Conservation (phyloP, 2,888 invertebrate species). For the Aproaerema taeniolella region DNA sequence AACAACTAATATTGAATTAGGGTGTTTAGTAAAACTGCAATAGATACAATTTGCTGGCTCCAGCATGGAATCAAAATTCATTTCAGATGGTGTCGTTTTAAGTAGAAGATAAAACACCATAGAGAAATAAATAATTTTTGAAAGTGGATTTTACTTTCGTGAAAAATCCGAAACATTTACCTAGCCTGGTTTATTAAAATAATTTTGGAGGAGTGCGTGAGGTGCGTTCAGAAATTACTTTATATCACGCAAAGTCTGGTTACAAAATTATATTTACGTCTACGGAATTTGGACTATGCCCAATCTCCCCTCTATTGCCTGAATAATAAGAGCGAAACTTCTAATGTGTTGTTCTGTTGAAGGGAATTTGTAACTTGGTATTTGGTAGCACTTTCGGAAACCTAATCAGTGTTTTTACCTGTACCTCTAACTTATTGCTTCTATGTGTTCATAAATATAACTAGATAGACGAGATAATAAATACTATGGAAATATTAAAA, state of each 20-base stretch:
- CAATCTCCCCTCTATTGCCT: slow-evolving; percentile 27
- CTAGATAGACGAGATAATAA: no score
- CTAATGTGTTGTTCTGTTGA: slow-evolving; percentile 10
- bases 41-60: no score
- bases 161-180: slow-evolving; percentile 58
- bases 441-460: slow-evolving; percentile 42
- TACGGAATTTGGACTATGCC: slow-evolving; percentile 22
- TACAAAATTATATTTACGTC: slow-evolving; percentile 36
- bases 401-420: slow-evolving; percentile 61
- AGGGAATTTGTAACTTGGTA: slow-evolving; percentile 17
- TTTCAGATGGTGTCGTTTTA: no score
- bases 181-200: slow-evolving; percentile 73
- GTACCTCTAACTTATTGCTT: slow-evolving; percentile 54
- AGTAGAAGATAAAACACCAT: no score
- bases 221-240: slow-evolving; percentile 53
- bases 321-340: slow-evolving; percentile 19
- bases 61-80: no score
- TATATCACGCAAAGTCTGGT: slow-evolving; percentile 50
- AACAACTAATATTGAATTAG: no score
- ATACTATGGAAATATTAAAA: no score
- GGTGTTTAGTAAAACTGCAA: no score
- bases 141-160: slow-evolving; percentile 29
- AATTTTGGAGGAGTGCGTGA: slow-evolving; percentile 71
- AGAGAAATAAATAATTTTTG: slow-evolving; percentile 22
- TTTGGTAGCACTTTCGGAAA: slow-evolving; percentile 34